These are phyloP conservation scores for Bergia sp. DNA, from an alignment of 92 coral and sea anemone genomes.

Conservation along the genomic window DNA sequence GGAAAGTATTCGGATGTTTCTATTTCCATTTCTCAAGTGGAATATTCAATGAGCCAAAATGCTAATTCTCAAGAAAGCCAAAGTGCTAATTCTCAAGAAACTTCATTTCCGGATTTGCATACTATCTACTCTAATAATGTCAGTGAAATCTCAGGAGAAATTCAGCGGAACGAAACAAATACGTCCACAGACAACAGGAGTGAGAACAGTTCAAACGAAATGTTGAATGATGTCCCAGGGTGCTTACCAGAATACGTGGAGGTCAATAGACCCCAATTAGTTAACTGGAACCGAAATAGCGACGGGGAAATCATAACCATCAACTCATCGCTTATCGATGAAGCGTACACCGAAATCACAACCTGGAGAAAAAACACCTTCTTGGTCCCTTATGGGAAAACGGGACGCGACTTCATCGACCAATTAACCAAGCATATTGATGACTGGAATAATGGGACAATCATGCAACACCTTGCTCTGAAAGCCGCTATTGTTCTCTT, in stretches of 20 bases:
- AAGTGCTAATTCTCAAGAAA: slow-evolving; percentile 22
- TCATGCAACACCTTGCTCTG: slow-evolving; percentile 29
- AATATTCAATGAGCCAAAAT: slow-evolving; percentile 31
- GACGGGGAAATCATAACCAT: slow-evolving; percentile 17
- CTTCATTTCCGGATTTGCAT: slow-evolving; percentile 33
- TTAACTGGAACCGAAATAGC: slow-evolving; percentile 20
- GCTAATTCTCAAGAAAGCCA: too few species aligned
- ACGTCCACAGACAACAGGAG: slow-evolving; percentile 22
- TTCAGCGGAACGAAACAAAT: slow-evolving; percentile 22
- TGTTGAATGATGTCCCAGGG: slow-evolving; percentile 27
- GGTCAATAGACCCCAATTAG: slow-evolving; percentile 26
- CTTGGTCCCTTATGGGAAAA: slow-evolving; percentile 38
- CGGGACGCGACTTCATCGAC: slow-evolving; percentile 37
- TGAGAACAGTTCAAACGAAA: slow-evolving; percentile 27
- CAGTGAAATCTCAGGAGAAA: slow-evolving; percentile 32
- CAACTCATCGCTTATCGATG: slow-evolving; percentile 23
- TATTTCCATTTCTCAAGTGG: slow-evolving; percentile 23
- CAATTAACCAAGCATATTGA: slow-evolving; percentile 31
- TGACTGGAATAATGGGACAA: slow-evolving; percentile 43
- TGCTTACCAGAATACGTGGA: slow-evolving; percentile 33
- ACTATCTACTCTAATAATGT: slow-evolving; percentile 14
- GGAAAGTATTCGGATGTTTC: slow-evolving; percentile 19
- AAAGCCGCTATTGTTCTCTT: too few species aligned
- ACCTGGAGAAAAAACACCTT: slow-evolving; percentile 34
- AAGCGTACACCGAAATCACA: slow-evolving; percentile 24